Percentiles rank a stretch among this genome's conserved stretches.
Conservation (phyloP, 2,888 invertebrate species). For the Peribatodes rhomboidaria region DNA sequence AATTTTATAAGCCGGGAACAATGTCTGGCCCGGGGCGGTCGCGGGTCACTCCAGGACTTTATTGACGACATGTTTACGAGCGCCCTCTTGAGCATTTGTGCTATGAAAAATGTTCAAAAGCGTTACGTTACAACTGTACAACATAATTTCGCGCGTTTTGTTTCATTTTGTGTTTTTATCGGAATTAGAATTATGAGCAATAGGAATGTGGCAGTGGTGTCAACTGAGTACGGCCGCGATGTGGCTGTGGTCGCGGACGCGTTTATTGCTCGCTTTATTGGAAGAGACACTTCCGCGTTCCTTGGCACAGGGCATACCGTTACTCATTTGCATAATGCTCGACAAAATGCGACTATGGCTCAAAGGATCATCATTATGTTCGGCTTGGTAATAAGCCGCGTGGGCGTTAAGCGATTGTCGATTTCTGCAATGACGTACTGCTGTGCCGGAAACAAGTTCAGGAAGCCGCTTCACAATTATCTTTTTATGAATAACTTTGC, state of each 20-base stretch:
- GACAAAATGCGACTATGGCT: constrained; percentile 50
- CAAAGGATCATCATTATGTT: constrained; percentile 52
- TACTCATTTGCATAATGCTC: constrained; percentile 67
- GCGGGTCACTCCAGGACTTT: constrained; percentile 66
- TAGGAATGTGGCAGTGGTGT: constrained; percentile 61
- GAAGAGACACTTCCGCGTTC: constrained; percentile 80
- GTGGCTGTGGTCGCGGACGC: constrained; percentile 61
- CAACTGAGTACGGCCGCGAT: constrained; percentile 38
- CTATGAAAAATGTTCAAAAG: constrained; percentile 55
- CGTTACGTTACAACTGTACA: constrained; percentile 8
- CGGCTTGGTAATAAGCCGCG: constrained; percentile 33
- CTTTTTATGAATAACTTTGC: too few species aligned
- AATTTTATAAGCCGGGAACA: constrained; percentile 73
- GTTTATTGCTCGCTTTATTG: constrained; percentile 77
- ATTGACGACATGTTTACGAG: constrained; percentile 72
- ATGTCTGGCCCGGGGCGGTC: constrained; percentile 61
- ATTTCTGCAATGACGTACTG: constrained; percentile 26
- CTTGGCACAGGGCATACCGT: constrained; percentile 65
- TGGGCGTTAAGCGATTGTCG: constrained; percentile 37
- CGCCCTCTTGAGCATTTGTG: constrained; percentile 56
- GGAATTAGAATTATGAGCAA: constrained; percentile 52
- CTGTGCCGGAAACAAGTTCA: constrained; percentile 8
- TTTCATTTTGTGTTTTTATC: constrained; percentile 25
- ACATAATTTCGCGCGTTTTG: constrained; percentile 8
- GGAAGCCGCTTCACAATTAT: not conserved